These are phyloP conservation scores for Progne subis DNA, from an alignment of 2,113 vertebrate genomes.

Conservation along the genomic window DNA sequence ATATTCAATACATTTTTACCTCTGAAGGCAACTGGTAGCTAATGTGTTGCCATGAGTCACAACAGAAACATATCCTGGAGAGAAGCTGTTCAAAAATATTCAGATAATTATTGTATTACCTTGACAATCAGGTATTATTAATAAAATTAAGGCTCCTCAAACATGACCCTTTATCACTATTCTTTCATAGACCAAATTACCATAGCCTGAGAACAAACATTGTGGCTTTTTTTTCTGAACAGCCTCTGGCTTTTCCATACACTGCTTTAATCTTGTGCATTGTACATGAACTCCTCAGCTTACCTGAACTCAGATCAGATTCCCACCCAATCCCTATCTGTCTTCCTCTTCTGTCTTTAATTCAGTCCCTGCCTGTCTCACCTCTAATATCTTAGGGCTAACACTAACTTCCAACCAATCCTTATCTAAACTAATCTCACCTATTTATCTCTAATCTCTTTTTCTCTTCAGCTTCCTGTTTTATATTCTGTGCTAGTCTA, in stretches of 20 bases:
- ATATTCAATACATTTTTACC: not conserved
- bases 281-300: not conserved
- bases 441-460: not conserved
- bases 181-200: not conserved
- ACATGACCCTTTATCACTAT: not conserved
- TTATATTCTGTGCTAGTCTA: not conserved
- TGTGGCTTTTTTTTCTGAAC: not conserved
- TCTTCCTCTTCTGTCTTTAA: not conserved
- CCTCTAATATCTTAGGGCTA: not conserved
- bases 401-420: not conserved
- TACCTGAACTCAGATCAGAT: not conserved
- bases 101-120: not conserved
- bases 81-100: not conserved
- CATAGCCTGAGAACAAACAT: not conserved
- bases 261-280: not conserved
- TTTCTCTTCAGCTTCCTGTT: not conserved
- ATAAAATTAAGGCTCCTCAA: not conserved
- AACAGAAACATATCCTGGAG: not conserved
- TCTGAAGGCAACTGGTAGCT: not conserved
- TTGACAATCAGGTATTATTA: not conserved
- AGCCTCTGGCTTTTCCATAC: not conserved
- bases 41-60: not conserved
- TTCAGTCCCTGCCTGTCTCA: not conserved
- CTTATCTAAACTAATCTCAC: slow-evolving; percentile 8
- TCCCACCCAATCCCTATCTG: not conserved